Evolutionary conservation across 2,113 vertebrate species (phyloP), one percentile per base, ranked within the genome.

Genomic region (Diadophis punctatus): DNA sequence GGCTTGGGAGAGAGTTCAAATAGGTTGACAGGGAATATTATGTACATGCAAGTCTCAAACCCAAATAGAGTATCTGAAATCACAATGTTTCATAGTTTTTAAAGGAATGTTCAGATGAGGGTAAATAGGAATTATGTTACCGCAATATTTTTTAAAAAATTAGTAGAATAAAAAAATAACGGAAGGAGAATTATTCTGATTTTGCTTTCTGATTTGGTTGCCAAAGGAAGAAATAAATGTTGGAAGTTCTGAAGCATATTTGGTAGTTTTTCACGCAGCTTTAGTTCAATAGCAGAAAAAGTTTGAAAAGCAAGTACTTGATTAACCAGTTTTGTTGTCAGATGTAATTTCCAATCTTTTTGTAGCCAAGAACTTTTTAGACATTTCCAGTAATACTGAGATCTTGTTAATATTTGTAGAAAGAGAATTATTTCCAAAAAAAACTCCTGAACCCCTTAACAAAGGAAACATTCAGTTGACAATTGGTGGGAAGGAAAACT

Each of bases 21-120:
- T 95, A 92, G 92, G 93, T 92, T 88, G 91, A 95, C 88, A 93
- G 94, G 91, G 87, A 91, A 95, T 94, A 91, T 95, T 96, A 90
- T 95, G 95, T 96, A 97, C 96, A 96, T 96, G 93, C 86, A 93
- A 94, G 93, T 18, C 95, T 96, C 96, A 95, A 93, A 55, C 91
- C 96, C 95, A 96, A 96, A 96, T 94, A 96, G 0, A 89, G 91
- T 85, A 56, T 93, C 93, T 94, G 93, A 96, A 89, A 92, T 68
- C 93, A 94, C 95, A 96, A 94, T 95, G 87, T 39, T 0, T 0
- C 90, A 22, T 90, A 94, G 93, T 60, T 60, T 55, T 85, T 86
- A 25, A 0, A 87, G 0, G 0, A 84, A 90, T 18, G 0, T 86
- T 90, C 96, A 95, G 95, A 93, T 96, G 95, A 80, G 86, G 43